These are phyloP conservation scores for Tapera naevia DNA, from an alignment of 2,797 vertebrate genomes.

Conservation along the genomic window DNA sequence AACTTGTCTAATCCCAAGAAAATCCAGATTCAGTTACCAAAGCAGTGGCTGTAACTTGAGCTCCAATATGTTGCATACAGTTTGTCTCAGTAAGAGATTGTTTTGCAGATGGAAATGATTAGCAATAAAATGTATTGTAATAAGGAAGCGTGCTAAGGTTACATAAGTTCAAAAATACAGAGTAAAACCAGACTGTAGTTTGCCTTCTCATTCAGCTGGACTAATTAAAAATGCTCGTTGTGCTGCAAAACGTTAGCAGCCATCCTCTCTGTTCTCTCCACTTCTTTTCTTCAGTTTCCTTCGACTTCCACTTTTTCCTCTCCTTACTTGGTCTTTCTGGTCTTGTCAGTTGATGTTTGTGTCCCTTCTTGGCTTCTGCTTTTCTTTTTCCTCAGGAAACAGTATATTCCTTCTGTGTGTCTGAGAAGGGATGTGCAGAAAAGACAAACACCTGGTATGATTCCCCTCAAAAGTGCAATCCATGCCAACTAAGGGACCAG, in stretches of 20 bases:
- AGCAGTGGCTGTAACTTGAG: not conserved
- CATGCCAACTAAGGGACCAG: rapidly evolving
- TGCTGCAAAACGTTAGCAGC: not conserved
- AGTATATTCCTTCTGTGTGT: not conserved
- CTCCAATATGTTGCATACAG: not conserved
- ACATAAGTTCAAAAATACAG: constrained; percentile 45
- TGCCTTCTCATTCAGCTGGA: constrained; percentile 1
- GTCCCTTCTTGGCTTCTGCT: not conserved
- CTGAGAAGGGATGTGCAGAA: not conserved
- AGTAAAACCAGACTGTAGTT: constrained; percentile 20
- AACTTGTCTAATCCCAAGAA: not conserved
- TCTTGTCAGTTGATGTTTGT: not conserved
- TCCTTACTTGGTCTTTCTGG: not conserved
- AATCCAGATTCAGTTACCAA: not conserved
- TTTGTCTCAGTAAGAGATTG: not conserved
- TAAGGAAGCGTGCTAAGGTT: constrained; percentile 31
- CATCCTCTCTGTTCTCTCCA: not conserved
- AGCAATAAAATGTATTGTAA: constrained; percentile 42
- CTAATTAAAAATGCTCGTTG: constrained; percentile 7
- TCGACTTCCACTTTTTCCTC: not conserved
- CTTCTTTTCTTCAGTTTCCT: not conserved
- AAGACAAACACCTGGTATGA: not conserved
- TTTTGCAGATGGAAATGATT: constrained; percentile 54
- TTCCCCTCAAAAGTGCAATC: not conserved
- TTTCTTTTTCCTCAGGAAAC: not conserved